These are phyloP conservation scores for Alauda arvensis DNA, from an alignment of 2,797 vertebrate species.

Conservation along the genomic window DNA sequence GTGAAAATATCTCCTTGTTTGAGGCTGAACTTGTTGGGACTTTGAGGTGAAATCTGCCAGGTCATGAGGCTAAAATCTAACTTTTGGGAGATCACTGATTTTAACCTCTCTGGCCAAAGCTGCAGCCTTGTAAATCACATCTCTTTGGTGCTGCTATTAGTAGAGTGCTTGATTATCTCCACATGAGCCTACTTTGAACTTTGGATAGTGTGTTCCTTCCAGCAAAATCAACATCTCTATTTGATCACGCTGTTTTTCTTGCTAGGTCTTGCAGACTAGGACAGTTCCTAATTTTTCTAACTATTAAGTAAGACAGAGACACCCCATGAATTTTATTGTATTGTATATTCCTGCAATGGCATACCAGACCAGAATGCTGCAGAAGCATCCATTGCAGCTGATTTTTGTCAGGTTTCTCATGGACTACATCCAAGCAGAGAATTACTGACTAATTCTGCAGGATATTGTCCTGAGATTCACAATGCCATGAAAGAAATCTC, in stretches of 20 bases:
- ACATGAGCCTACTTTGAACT: not conserved
- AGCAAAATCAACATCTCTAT: not conserved
- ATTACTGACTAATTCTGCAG: conserved; percentile 7
- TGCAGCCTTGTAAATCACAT: not conserved
- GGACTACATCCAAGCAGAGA: not conserved
- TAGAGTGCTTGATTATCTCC: not conserved
- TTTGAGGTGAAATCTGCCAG: not conserved
- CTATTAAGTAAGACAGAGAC: not conserved
- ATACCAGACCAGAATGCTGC: not conserved
- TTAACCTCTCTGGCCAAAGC: not conserved
- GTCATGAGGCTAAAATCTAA: not conserved
- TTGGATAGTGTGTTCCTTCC: not conserved
- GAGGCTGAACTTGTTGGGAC: not conserved
- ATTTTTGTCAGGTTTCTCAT: conserved; percentile 2
- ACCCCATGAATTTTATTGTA: not conserved
- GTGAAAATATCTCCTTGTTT: not conserved
- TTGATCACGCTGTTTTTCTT: not conserved
- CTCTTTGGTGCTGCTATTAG: not conserved
- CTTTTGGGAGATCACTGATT: not conserved
- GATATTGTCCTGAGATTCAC: conserved; percentile 14
- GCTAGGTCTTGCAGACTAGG: not conserved
- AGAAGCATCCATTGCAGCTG: not conserved
- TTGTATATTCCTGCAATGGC: not conserved
- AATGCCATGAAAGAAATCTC: not conserved
- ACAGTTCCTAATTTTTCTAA: not conserved